Evolutionary conservation across 2,113 vertebrate species (phyloP), one percentile per base, ranked within the genome.

Genomic region (Cyphomyrus discorhynchus): DNA sequence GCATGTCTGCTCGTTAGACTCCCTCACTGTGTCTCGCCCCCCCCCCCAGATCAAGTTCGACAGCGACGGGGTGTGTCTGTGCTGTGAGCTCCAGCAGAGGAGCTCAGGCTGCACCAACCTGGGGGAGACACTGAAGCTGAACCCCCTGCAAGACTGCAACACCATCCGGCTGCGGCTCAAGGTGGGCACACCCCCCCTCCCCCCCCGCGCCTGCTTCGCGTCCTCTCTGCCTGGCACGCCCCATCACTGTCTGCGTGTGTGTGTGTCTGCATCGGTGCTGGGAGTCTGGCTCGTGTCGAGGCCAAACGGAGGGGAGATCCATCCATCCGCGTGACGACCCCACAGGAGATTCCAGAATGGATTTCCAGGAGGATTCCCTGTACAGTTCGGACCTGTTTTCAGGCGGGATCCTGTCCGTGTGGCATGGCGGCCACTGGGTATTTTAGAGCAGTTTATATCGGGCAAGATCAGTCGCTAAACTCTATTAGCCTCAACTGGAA

Each of bases 31-130:
- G 88, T 7, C 0, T 90, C 53, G 92, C 45, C 92, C 58, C 21
- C 58, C 21, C 21, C 90, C 88, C 42, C 80, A 97, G 97, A 97
- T 97, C 84, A 97, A 97, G 93, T 97, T 98, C 11, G 97, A 99
- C 96, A 98, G 97, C 3, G 98, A 99, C 88, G 97, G 98, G 80
- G 98, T 99, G 92, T 99, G 98, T 90, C 97, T 99, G 49, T 99
- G 98, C 96, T 99, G 98, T 56, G 97, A 99, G 93, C 95, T 97
- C 46, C 98, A 98, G 92, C 97, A 97, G 90, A 97, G 97, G 93
- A 96, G 96, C 15, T 97, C 97, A 0, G 98, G 97, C 94, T 99
- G 98, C 95, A 98, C 96, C 95, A 98, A 97, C 95, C 93, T 98
- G 50, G 98, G 98, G 92, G 98, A 99, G 94, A 99, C 97, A 0